Evolutionary conservation across 2,888 invertebrate species (phyloP).

Genomic region (Crematogaster levior): DNA sequence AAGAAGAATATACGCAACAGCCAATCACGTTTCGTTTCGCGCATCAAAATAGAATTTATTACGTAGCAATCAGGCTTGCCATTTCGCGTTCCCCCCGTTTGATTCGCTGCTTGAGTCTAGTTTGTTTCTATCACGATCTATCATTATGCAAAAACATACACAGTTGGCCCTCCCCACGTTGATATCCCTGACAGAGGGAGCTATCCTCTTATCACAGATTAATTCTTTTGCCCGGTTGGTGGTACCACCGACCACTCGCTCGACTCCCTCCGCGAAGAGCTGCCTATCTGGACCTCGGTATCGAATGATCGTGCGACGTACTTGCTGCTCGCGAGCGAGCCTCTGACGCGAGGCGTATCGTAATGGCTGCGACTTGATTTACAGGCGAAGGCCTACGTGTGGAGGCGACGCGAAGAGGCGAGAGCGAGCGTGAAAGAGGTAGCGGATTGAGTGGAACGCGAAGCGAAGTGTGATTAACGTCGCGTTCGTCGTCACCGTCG

Average conservation of each 20-base stretch:
- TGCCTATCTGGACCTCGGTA: not conserved
- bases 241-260: not conserved
- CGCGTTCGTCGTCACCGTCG: not conserved
- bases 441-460: slow-evolving; percentile 1
- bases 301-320: slow-evolving; percentile 10
- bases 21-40: no score
- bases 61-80: no score
- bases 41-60: no score
- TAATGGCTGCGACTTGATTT: slow-evolving; percentile 81
- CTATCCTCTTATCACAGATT: no score
- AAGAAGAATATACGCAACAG: no score
- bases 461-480: slow-evolving; percentile 18
- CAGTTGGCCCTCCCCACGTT: no score
- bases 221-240: not conserved
- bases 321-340: not conserved
- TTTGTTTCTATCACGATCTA: no score
- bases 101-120: no score
- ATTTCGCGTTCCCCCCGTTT: no score
- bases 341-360: slow-evolving; percentile 51
- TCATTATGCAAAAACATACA: no score
- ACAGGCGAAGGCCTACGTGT: slow-evolving; percentile 60
- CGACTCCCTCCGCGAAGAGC: not conserved
- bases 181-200: no score
- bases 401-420: slow-evolving; percentile 28
- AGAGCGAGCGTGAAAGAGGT: slow-evolving; percentile 12